Percentiles rank a stretch among this genome's conserved stretches.
These are phyloP conservation scores for Sander vitreus DNA, from an alignment of 2,113 vertebrate genomes.

Conservation along the genomic window DNA sequence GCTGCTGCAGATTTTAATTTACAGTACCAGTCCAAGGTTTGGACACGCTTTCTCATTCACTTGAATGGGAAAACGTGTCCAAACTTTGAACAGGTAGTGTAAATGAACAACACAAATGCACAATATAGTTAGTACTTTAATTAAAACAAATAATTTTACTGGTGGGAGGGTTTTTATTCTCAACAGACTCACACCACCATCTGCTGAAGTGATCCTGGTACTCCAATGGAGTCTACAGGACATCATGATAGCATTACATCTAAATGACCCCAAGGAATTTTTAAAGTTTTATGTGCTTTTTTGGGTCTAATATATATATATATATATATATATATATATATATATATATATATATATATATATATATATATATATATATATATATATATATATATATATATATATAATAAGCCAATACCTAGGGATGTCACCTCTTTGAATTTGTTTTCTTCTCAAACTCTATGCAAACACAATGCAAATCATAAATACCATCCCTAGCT, in stretches of 20 bases:
- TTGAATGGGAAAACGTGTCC: no score
- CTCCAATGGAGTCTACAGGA: background rate
- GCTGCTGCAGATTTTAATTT: background rate
- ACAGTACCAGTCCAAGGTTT: background rate
- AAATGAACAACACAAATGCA: background rate
- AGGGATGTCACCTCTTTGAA: background rate
- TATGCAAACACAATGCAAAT: constrained; percentile 6
- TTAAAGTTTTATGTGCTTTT: background rate
- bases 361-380: background rate
- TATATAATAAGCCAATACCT: background rate
- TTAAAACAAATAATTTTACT: background rate
- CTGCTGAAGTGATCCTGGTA: constrained; percentile 4
- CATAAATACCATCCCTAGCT: background rate
- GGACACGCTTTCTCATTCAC: no score
- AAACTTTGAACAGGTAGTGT: no score
- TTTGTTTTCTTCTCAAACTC: background rate
- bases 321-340: background rate
- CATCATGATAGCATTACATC: background rate
- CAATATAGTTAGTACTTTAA: background rate
- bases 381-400: background rate
- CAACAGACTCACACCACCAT: background rate
- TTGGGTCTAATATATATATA: background rate
- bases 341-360: background rate
- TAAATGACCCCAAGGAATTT: background rate
- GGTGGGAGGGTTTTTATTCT: background rate